Conservation (phyloP, 2,113 vertebrate genomes). For the Elgaria multicarinata region DNA sequence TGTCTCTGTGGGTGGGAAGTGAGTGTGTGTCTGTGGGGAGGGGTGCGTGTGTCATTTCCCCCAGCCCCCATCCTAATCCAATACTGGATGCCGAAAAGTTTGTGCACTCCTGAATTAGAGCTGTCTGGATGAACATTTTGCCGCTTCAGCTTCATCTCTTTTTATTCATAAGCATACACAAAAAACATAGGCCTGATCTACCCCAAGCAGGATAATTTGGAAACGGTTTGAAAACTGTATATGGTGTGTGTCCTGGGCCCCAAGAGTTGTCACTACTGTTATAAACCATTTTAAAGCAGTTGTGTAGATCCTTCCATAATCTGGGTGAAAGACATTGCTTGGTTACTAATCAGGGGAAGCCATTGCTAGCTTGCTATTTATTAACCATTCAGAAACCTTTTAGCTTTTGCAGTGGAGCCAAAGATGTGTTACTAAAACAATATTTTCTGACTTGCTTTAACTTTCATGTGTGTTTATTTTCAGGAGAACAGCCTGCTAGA, state of each 20-base stretch:
- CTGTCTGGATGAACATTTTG: neutral
- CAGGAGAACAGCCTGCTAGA: neutral
- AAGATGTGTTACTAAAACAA: slow-evolving; percentile 12
- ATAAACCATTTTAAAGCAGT: too few species aligned
- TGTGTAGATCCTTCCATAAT: too few species aligned
- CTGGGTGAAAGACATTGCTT: slow-evolving; percentile 13
- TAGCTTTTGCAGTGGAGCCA: neutral
- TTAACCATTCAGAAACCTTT: neutral
- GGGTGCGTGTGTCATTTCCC: too few species aligned
- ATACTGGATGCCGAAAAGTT: too few species aligned
- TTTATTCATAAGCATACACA: neutral
- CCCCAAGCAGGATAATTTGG: too few species aligned
- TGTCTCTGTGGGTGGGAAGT: too few species aligned
- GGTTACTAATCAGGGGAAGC: neutral
- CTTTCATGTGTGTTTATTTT: neutral
- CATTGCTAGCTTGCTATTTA: neutral
- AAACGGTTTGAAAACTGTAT: too few species aligned
- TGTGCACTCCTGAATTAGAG: neutral
- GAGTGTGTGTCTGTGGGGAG: too few species aligned
- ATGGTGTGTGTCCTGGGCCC: too few species aligned
- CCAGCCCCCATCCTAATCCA: too few species aligned
- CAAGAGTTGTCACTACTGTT: too few species aligned
- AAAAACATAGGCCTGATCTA: neutral
- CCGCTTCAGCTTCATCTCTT: neutral
- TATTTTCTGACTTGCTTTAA: slow-evolving; percentile 30